Conservation (phyloP, 2,888 invertebrate genomes). For the Calliopum simillimum region DNA sequence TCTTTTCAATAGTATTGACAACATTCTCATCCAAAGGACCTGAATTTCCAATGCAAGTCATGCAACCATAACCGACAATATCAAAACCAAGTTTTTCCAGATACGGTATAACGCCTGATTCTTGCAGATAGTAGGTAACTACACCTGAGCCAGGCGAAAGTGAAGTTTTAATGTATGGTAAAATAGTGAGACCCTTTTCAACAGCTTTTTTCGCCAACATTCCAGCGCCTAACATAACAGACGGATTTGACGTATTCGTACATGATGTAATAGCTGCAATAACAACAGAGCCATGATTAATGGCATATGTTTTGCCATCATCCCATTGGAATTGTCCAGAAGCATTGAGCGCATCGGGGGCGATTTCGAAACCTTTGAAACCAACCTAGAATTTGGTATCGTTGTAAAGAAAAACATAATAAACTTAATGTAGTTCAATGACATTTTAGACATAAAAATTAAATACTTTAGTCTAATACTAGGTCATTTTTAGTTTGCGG, state of each 20-base stretch:
- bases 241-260: slow-evolving; percentile 98
- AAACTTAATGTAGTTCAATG: slow-evolving; percentile 40
- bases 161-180: slow-evolving; percentile 96
- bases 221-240: slow-evolving; percentile 97
- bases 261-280: slow-evolving; percentile 98
- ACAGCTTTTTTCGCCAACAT: slow-evolving; percentile 94
- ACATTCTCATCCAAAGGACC: slow-evolving; percentile 94
- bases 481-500: slow-evolving; percentile 57
- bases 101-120: slow-evolving; percentile 92
- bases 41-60: slow-evolving; percentile 99
- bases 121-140: slow-evolving; percentile 82
- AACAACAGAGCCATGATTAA: slow-evolving; percentile 92
- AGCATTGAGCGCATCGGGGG: slow-evolving; percentile 73
- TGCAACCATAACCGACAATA: slow-evolving; percentile 98
- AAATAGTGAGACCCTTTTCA: slow-evolving; percentile 86
- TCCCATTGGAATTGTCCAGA: slow-evolving; percentile 80
- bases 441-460: slow-evolving; percentile 28
- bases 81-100: slow-evolving; percentile 90
- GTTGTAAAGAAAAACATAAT: slow-evolving; percentile 5
- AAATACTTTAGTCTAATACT: slow-evolving; percentile 40
- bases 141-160: slow-evolving; percentile 96
- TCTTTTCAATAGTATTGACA: slow-evolving; percentile 93
- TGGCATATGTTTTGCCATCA: slow-evolving; percentile 81
- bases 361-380: slow-evolving; percentile 91
- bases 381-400: slow-evolving; percentile 74